Conservation (phyloP, 2,888 invertebrate species). For the Imbricaverruca yamaguchii region DNA sequence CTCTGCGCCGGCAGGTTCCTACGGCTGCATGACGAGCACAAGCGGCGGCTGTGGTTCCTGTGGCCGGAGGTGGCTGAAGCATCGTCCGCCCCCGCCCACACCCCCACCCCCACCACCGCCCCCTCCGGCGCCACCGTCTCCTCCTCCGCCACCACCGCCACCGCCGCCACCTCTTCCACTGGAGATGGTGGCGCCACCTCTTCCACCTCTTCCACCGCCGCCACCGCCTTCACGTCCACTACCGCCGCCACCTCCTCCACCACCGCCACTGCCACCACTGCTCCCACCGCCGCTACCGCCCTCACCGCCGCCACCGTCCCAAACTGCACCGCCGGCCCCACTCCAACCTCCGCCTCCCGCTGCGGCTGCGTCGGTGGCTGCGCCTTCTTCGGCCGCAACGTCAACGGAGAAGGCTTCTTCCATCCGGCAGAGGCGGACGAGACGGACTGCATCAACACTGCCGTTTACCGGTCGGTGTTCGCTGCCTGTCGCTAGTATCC, state of each 20-base stretch:
- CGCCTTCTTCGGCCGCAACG: slow-evolving; percentile 85
- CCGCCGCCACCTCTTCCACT: too few relatives aligned
- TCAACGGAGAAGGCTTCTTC: slow-evolving; percentile 80
- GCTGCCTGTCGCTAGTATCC: not conserved
- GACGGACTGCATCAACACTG: not conserved
- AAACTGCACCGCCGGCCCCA: not conserved
- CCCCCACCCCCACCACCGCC: too few relatives aligned
- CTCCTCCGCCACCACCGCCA: too few relatives aligned
- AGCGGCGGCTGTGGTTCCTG: slow-evolving; percentile 85
- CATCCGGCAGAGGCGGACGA: slow-evolving; percentile 51
- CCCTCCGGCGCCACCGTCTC: too few relatives aligned
- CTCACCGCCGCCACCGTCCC: too few relatives aligned
- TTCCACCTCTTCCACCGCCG: too few relatives aligned
- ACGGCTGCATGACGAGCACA: slow-evolving; percentile 55
- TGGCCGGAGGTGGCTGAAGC: slow-evolving; percentile 61
- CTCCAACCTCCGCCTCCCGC: slow-evolving; percentile 53
- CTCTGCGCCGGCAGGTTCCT: slow-evolving; percentile 54
- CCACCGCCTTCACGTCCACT: too few relatives aligned
- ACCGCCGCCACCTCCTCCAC: too few relatives aligned
- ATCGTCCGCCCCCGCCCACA: not conserved
- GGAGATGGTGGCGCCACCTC: too few relatives aligned
- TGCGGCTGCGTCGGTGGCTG: slow-evolving; percentile 97
- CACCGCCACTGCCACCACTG: too few relatives aligned
- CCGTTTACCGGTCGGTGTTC: not conserved
- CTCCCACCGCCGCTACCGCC: too few relatives aligned